These are phyloP conservation scores for Cristatella mucedo DNA, from an alignment of 2,888 invertebrate species.

Conservation along the genomic window DNA sequence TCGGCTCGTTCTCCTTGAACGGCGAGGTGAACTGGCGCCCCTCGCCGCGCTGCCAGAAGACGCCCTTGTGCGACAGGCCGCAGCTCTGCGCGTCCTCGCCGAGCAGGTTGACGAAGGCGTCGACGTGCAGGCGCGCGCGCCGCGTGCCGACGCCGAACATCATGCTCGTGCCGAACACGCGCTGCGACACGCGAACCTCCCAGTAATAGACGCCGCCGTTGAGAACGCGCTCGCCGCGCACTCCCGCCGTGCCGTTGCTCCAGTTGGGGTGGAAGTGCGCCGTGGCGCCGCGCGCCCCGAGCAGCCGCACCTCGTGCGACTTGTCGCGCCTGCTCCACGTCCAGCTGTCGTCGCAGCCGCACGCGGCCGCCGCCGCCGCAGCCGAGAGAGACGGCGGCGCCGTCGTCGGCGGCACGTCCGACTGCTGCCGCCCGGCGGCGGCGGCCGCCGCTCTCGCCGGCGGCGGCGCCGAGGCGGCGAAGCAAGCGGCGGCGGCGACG, in stretches of 20 bases:
- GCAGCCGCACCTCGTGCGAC: constrained; percentile 45
- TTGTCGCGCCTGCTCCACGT: constrained; percentile 49
- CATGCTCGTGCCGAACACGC: constrained; percentile 57
- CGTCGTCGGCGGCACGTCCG: too few species aligned
- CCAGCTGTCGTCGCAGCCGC: constrained; percentile 52
- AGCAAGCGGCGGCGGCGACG: too few species aligned
- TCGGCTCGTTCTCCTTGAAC: constrained; percentile 53
- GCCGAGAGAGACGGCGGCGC: too few species aligned
- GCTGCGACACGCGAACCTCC: constrained; percentile 48
- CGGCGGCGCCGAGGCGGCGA: too few species aligned
- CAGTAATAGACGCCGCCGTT: constrained; percentile 49
- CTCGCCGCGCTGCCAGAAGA: constrained; percentile 51
- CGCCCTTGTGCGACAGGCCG: constrained; percentile 58
- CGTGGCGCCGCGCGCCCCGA: constrained; percentile 35
- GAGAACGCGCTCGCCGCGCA: constrained; percentile 50
- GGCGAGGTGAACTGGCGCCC: constrained; percentile 50
- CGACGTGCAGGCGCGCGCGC: constrained; percentile 47
- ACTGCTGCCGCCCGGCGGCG: too few species aligned
- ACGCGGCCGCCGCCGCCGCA: too few species aligned
- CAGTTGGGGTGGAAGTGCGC: constrained; percentile 59
- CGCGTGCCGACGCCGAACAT: constrained; percentile 56
- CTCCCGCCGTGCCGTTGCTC: constrained; percentile 58
- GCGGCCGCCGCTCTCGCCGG: too few species aligned
- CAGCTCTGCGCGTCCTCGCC: constrained; percentile 55
- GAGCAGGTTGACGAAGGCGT: constrained; percentile 52